Percentiles rank a stretch among this genome's conserved stretches.
These are phyloP conservation scores for Tupaia chinensis DNA, from an alignment of 2,113 vertebrate genomes.

Conservation along the genomic window DNA sequence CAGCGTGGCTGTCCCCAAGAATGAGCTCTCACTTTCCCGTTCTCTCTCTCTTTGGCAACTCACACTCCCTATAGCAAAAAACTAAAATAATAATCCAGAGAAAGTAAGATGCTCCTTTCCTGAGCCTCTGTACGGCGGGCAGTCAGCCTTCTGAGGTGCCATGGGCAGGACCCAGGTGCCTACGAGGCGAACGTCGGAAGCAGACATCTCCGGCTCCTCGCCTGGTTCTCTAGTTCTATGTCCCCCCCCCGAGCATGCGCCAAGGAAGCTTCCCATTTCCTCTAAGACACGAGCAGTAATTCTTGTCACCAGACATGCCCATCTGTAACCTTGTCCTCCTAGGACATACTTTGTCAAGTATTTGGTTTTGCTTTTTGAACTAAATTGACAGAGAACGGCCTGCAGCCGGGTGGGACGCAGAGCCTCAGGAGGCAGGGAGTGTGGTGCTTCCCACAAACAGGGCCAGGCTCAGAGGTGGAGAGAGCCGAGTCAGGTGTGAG, in stretches of 20 bases:
- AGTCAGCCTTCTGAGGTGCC: neutral
- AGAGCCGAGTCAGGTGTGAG: too few relatives aligned
- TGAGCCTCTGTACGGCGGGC: neutral
- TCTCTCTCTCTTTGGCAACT: too few relatives aligned
- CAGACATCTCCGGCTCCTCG: neutral
- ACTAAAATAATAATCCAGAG: too few relatives aligned
- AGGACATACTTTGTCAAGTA: too few relatives aligned
- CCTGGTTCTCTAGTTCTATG: neutral
- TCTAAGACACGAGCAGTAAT: neutral
- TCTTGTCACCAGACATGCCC: too few relatives aligned
- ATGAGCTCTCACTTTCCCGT: too few relatives aligned
- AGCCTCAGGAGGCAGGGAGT: neutral
- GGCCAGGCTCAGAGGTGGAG: too few relatives aligned
- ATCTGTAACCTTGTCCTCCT: too few relatives aligned
- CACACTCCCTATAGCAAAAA: too few relatives aligned
- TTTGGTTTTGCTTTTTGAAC: neutral
- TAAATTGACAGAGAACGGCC: neutral
- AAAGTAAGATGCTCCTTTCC: neutral
- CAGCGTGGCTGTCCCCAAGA: too few relatives aligned
- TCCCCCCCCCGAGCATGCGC: neutral
- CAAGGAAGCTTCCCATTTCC: neutral
- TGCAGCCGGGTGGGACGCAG: neutral
- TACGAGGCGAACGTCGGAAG: neutral
- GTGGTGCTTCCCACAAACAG: neutral
- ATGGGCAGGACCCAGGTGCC: neutral